phyloP scores from a whole-genome alignment of 2,113 vertebrate species.

The Aphyosemion australe region DNA sequence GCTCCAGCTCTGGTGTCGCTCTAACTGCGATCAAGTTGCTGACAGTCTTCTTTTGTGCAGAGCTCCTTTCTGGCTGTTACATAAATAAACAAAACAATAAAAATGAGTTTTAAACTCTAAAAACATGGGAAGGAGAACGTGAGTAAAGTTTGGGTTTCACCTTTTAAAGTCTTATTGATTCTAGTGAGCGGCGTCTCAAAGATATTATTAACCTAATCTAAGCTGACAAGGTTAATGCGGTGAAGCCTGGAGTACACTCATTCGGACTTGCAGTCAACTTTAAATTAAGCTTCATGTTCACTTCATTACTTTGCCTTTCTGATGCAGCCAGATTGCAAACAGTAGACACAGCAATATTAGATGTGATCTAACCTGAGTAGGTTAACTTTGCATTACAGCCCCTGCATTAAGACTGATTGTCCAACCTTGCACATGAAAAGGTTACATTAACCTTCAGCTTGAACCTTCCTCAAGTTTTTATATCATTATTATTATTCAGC shows the following conservation, averaged over 20 bases:
- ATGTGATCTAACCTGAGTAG: slow-evolving; percentile 70
- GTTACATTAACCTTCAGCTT: slow-evolving; percentile 74
- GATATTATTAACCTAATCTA: slow-evolving; percentile 53
- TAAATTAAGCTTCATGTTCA: slow-evolving; percentile 61
- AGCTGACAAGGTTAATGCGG: slow-evolving; percentile 70
- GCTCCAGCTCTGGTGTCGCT: slow-evolving; percentile 65
- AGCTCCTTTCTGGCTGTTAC: slow-evolving; percentile 44
- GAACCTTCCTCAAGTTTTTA: slow-evolving; percentile 35
- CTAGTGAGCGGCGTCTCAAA: slow-evolving; percentile 19
- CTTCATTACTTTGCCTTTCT: slow-evolving; percentile 63
- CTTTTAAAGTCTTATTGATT: slow-evolving; percentile 39
- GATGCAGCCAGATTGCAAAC: slow-evolving; percentile 48
- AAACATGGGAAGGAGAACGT: slow-evolving; percentile 69
- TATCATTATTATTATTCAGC: slow-evolving; percentile 13
- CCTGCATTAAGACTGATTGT: slow-evolving; percentile 71
- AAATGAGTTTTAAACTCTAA: slow-evolving; percentile 47
- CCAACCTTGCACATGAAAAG: slow-evolving; percentile 64
- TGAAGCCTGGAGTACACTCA: slow-evolving; percentile 47
- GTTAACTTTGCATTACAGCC: slow-evolving; percentile 60
- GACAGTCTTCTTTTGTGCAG: slow-evolving; percentile 67
- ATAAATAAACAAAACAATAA: slow-evolving; percentile 48
- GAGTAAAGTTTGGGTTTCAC: slow-evolving; percentile 32
- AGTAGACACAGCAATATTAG: slow-evolving; percentile 43
- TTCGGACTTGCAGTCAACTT: slow-evolving; percentile 55
- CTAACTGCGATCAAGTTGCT: slow-evolving; percentile 73